A percentile compares a stretch with the other conserved stretches of the same genome.
Evolutionary conservation across 2,888 invertebrate genomes (phyloP).

Genomic region (Lamellibrachia columna): DNA sequence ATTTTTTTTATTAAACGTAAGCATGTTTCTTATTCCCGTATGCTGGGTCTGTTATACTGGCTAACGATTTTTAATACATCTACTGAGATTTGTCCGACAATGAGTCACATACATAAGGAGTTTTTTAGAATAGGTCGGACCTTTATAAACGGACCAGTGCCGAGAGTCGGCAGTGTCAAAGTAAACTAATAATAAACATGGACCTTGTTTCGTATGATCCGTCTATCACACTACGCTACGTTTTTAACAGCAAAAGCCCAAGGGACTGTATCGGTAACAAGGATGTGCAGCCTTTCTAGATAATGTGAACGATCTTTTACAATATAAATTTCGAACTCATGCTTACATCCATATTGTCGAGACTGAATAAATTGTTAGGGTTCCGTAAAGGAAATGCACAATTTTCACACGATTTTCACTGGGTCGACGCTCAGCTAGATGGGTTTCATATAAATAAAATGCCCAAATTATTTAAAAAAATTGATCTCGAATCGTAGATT

Average conservation of each 20-base stretch:
- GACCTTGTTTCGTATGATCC: background rate
- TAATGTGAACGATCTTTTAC: background rate
- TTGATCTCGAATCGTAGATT: background rate
- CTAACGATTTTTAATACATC: background rate
- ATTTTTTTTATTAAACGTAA: too few relatives aligned
- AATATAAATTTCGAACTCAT: background rate
- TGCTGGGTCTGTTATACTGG: background rate
- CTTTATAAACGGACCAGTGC: background rate
- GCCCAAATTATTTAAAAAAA: too few relatives aligned
- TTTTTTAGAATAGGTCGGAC: background rate
- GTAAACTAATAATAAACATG: too few relatives aligned
- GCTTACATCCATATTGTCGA: conserved; percentile 9
- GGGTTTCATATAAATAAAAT: too few relatives aligned
- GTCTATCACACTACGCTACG: background rate
- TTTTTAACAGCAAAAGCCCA: background rate
- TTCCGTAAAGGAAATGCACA: background rate
- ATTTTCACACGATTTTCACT: too few relatives aligned
- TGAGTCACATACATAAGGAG: background rate
- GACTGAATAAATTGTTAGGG: background rate
- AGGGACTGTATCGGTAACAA: background rate
- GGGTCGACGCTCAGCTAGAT: too few relatives aligned
- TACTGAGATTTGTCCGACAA: background rate
- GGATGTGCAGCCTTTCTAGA: background rate
- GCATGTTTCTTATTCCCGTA: too few relatives aligned
- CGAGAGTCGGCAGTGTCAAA: background rate